A percentile compares a stretch with the other conserved stretches of the same genome.
Conservation (phyloP, 2,797 vertebrate species). For the Paguma larvata region DNA sequence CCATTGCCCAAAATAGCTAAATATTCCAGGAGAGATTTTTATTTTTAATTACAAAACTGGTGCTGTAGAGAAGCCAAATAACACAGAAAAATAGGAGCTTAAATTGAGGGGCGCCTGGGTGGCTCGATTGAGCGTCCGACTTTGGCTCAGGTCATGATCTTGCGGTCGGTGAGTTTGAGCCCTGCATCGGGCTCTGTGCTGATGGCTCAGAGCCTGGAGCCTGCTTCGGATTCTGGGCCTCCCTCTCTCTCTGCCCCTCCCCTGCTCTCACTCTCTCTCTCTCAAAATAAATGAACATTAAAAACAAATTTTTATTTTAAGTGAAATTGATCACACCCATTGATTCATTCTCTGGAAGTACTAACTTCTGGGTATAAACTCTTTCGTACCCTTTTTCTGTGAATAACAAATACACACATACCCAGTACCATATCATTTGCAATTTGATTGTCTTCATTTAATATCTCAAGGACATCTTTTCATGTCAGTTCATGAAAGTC, state of each 20-base stretch:
- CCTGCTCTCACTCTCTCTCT: too few relatives aligned
- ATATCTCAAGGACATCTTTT: neutral
- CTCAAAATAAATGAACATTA: too few relatives aligned
- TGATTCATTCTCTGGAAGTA: neutral
- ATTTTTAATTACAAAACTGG: constrained; percentile 58
- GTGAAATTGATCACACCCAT: neutral
- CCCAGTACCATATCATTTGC: neutral
- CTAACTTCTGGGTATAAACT: neutral
- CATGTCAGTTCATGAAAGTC: constrained; percentile 9
- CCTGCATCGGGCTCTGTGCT: too few relatives aligned
- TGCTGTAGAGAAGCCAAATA: neutral
- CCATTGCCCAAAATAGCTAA: constrained; percentile 24
- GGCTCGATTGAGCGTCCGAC: too few relatives aligned
- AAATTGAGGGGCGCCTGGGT: neutral
- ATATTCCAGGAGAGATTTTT: neutral
- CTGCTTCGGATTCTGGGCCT: too few relatives aligned
- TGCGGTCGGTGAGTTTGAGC: too few relatives aligned
- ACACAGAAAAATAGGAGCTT: neutral
- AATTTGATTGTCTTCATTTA: neutral
- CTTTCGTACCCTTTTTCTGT: neutral
- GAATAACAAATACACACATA: neutral
- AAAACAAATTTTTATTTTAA: neutral
- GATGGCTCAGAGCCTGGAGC: too few relatives aligned
- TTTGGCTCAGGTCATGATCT: too few relatives aligned
- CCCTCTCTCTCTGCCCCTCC: too few relatives aligned